These are phyloP conservation scores for Pomacea maculata DNA, from an alignment of 1,140 invertebrate genomes.

Conservation along the genomic window DNA sequence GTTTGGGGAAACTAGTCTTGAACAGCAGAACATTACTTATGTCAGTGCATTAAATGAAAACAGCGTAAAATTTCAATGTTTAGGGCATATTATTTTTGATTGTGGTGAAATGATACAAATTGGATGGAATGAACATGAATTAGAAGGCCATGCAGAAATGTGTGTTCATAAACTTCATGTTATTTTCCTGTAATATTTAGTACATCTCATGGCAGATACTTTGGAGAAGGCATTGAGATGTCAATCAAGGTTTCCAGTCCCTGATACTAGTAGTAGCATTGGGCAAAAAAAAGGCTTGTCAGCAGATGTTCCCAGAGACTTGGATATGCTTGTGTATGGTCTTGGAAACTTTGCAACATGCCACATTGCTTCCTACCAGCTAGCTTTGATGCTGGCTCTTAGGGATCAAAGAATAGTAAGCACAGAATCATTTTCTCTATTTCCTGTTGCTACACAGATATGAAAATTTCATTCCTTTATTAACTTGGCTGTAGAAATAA, in stretches of 20 bases:
- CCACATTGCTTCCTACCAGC: slow-evolving; percentile 35
- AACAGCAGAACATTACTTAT: too few relatives aligned
- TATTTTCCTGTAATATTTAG: background rate
- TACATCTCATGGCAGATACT: background rate
- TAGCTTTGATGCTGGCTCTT: slow-evolving; percentile 28
- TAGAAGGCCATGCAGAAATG: background rate
- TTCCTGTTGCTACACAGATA: too few relatives aligned
- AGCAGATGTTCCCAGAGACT: background rate
- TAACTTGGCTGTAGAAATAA: too few relatives aligned
- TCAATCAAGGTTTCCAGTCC: background rate
- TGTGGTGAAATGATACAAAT: too few relatives aligned
- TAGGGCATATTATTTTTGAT: too few relatives aligned
- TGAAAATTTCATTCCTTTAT: too few relatives aligned
- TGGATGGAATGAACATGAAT: too few relatives aligned
- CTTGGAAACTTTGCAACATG: slow-evolving; percentile 33
- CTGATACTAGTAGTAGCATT: too few relatives aligned
- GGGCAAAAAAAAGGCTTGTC: background rate
- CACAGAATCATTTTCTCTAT: too few relatives aligned
- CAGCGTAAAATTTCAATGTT: too few relatives aligned
- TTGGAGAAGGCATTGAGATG: background rate
- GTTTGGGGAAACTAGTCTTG: too few relatives aligned
- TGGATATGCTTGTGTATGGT: slow-evolving; percentile 30
- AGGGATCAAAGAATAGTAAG: background rate
- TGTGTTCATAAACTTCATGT: background rate
- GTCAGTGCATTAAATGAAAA: too few relatives aligned